phyloP scores from a whole-genome alignment of 2,888 invertebrate species.

The Sipha maydis region DNA sequence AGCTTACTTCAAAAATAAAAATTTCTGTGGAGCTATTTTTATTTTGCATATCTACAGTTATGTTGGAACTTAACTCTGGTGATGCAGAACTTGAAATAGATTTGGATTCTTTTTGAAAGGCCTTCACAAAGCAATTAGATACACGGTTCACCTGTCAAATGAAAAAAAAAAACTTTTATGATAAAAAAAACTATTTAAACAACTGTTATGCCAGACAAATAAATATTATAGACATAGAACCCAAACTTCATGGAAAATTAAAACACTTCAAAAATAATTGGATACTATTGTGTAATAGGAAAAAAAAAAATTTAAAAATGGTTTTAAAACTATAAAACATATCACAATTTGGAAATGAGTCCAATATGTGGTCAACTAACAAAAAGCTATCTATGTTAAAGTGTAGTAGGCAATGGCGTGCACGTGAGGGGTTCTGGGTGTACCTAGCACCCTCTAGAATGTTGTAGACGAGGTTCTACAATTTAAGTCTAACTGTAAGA shows the following conservation, averaged over 20 bases:
- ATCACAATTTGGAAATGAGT: not conserved
- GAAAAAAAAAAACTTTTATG: not conserved
- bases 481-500: too few relatives aligned
- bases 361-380: too few relatives aligned
- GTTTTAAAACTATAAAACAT: not conserved
- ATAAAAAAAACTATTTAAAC: constrained; percentile 50
- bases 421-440: too few relatives aligned
- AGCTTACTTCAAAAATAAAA: constrained; percentile 66
- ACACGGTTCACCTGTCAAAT: constrained; percentile 71
- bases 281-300: not conserved
- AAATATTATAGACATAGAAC: constrained; percentile 5
- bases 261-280: constrained; percentile 20
- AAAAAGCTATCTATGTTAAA: too few relatives aligned
- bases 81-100: constrained; percentile 81
- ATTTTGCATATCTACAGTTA: constrained; percentile 68
- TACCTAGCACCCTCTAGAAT: too few relatives aligned
- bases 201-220: constrained; percentile 53
- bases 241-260: constrained; percentile 14
- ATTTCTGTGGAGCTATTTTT: constrained; percentile 65
- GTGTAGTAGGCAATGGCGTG: too few relatives aligned
- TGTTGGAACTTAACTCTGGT: constrained; percentile 67
- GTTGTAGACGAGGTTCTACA: too few relatives aligned
- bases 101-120: constrained; percentile 87
- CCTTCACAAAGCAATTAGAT: constrained; percentile 86
- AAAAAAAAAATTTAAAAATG: not conserved